Conservation (phyloP, 2,797 vertebrate species). For the Catharus ustulatus region DNA sequence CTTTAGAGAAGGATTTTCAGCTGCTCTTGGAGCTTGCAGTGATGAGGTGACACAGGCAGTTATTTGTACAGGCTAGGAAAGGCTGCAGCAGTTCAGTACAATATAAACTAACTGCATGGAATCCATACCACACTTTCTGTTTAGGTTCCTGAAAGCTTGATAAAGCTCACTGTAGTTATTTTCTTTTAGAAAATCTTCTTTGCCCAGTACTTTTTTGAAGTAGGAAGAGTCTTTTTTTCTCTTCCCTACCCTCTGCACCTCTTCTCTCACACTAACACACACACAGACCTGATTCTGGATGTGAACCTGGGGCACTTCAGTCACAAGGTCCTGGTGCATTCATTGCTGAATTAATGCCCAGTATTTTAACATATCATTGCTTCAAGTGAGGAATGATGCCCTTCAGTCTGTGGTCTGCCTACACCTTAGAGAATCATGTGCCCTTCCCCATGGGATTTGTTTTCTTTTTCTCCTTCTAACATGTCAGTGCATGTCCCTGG, state of each 20-base stretch:
- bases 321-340: neutral
- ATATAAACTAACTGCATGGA: neutral
- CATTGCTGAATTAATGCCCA: neutral
- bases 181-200: neutral
- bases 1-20: neutral
- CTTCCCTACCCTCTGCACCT: neutral
- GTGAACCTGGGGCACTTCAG: neutral
- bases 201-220: neutral
- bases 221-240: neutral
- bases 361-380: neutral
- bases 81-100: neutral
- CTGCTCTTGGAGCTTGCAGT: neutral
- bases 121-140: neutral
- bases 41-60: conserved; percentile 42
- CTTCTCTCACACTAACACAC: neutral
- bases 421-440: neutral
- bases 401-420: neutral
- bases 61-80: neutral
- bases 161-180: neutral
- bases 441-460: neutral
- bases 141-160: neutral
- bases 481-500: accelerated
- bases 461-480: neutral
- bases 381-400: too few relatives aligned
- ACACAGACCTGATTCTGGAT: neutral